Evolutionary conservation across 2,888 invertebrate genomes (phyloP), one percentile per base, ranked within the genome.

Genomic region (Lagria hirta): DNA sequence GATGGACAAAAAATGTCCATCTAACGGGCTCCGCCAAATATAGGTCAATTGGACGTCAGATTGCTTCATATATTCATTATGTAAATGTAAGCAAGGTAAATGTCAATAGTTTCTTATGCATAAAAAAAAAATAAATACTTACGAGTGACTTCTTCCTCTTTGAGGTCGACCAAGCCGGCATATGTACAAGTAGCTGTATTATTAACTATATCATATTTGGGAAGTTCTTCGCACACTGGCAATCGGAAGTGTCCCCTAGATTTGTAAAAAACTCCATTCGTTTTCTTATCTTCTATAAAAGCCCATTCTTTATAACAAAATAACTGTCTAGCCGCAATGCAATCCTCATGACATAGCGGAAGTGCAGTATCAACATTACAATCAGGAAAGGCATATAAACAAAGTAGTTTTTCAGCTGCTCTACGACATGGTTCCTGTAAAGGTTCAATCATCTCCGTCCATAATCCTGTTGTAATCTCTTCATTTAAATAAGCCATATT

Each of bases 301-400:
- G 88, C 87, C 95, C 96, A 96, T 67, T 94, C 91, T 65, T 87
- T 89, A 70, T 88, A 92, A 72, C 96, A 97, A 72, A 93, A 90
- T 63, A 92, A 82, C 69, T 88, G 83, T 67, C 86, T 86, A 14
- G 93, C 88, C 36, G 95, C 95, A 66, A 88, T 81, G 68, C 96
- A 97, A 68, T 95, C 94, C 76, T 96, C 95, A 64, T 89, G 88
- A 72, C 94, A 94, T 3, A 94, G 74, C 3, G 92, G 90, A 44
- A 92, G 75, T 2, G 86, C 82, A 43, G 79, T 78, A 32, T 83
- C 75, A 62, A 81, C 80, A 58, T 82, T 73, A 43, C 65, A 66
- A 47, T 84, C 77, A 65, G 95, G 95, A 73, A 95, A 96, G 32
- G 94, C 92, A 73, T 90, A 93, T 43, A 88, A 83, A 72, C 96